Evolutionary conservation across 2,888 invertebrate genomes (phyloP).

Genomic region (Carabus problematicus): DNA sequence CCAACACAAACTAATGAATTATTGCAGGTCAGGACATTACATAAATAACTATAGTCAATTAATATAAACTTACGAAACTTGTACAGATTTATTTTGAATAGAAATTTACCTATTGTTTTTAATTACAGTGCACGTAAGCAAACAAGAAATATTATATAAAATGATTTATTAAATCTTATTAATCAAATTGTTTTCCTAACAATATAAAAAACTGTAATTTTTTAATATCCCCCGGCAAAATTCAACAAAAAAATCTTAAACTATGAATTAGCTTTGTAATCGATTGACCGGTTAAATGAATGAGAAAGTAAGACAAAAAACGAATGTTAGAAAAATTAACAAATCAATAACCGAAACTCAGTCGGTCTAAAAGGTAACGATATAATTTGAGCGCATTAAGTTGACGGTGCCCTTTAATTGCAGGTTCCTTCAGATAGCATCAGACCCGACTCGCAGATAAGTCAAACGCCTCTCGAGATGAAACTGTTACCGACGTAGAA

Average conservation of each 20-base stretch:
- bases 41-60: too few relatives aligned
- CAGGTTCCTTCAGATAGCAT: constrained; percentile 22
- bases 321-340: constrained; percentile 26
- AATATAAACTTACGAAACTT: too few relatives aligned
- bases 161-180: too few relatives aligned
- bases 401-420: constrained; percentile 35
- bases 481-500: constrained; percentile 18
- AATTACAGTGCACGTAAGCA: too few relatives aligned
- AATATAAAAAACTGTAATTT: too few relatives aligned
- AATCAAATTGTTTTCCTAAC: too few relatives aligned
- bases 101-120: too few relatives aligned
- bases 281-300: neutral
- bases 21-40: too few relatives aligned
- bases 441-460: constrained; percentile 26
- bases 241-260: neutral
- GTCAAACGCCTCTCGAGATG: constrained; percentile 9
- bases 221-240: too few relatives aligned
- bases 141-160: too few relatives aligned
- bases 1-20: too few relatives aligned
- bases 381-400: constrained; percentile 37
- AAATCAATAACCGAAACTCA: constrained; percentile 34
- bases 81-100: too few relatives aligned
- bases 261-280: constrained; percentile 9
- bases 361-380: constrained; percentile 29
- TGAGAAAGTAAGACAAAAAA: constrained; percentile 4